Base-by-base conservation (phyloP, 1,140 invertebrate genomes). In the Ostrea denselamellosa region DNA sequence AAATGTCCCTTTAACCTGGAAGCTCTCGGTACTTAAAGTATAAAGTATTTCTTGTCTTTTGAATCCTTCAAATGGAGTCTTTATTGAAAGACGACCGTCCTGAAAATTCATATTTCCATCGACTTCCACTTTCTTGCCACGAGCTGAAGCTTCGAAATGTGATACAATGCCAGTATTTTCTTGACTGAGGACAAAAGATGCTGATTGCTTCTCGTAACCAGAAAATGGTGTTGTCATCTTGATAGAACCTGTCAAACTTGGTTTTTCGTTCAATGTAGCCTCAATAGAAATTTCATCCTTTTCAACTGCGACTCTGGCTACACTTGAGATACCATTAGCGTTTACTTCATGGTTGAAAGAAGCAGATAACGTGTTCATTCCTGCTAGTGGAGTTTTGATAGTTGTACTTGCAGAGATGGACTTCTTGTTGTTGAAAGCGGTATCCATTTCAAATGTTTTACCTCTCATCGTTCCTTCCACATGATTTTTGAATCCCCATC, bases 351-450 rank as follows among this genome's bases (percentile, higher is more conserved):
- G 82, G 14, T 68, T 82, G 53, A 90, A 84, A 22, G 77, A 81
- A 17, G 86, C 58, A 3, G 56, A n/a, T n/a, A 84, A 22, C 53
- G 83, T 53, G 14, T 86, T 82, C 19, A 68, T 84, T 83, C 88
- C 88, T n/a, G 17, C 3, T 54, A 88, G 44, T 71, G 88, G 88
- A 8, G 88, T 88, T 34, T 88, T 86, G 17, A 86, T 22, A 28
- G 28, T 86, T 4, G 65, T 19, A 86, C 19, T 54, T 62, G 34
- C 83, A 44, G 28, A 9, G 22, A 56, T n/a, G 19, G 71, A 44
- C 8, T 52, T 53, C 51, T 22, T 22, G n/a, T 10, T 12, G 22
- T 65, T 54, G 44, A 81, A 81, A 0, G 22, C 8, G 17, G 53
- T 28, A 28, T 44, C 71, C 9, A 12, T 25, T 56, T 86, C 65